Evolutionary conservation across 2,113 vertebrate genomes (phyloP).

Genomic region (Scytalopus superciliaris): DNA sequence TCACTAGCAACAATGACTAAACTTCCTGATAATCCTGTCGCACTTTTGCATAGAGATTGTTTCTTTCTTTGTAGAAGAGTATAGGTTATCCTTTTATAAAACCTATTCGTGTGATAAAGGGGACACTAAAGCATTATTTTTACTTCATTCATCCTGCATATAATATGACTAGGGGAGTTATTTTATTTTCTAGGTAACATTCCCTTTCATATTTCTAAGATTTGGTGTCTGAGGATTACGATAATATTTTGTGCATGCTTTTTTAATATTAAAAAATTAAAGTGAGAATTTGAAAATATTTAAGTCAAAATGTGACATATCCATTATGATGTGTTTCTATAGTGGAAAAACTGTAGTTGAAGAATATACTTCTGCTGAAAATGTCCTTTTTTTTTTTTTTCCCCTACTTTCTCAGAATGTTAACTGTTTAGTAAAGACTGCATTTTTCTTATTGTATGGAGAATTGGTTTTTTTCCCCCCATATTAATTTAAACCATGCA

Average conservation of each 20-base stretch:
- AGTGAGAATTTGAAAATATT: neutral
- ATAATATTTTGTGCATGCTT: neutral
- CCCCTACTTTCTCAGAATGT: neutral
- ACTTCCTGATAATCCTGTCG: neutral
- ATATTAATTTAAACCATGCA: neutral
- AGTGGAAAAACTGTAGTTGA: neutral
- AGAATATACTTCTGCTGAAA: neutral
- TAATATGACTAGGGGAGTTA: neutral
- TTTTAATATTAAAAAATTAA: neutral
- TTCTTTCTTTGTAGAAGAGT: neutral
- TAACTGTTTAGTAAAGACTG: neutral
- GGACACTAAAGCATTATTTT: neutral
- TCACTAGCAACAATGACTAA: neutral
- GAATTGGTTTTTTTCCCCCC: neutral
- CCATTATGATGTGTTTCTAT: neutral
- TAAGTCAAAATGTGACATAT: neutral
- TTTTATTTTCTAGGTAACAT: neutral
- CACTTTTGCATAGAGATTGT: neutral
- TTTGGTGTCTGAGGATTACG: neutral
- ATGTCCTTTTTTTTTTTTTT: accelerated
- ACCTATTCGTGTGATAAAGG: neutral
- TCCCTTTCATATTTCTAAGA: neutral
- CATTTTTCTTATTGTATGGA: neutral
- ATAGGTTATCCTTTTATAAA: neutral
- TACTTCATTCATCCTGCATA: neutral